phyloP scores from a whole-genome alignment of 2,113 vertebrate genomes.

The Brachyhypopomus occidentalis region DNA sequence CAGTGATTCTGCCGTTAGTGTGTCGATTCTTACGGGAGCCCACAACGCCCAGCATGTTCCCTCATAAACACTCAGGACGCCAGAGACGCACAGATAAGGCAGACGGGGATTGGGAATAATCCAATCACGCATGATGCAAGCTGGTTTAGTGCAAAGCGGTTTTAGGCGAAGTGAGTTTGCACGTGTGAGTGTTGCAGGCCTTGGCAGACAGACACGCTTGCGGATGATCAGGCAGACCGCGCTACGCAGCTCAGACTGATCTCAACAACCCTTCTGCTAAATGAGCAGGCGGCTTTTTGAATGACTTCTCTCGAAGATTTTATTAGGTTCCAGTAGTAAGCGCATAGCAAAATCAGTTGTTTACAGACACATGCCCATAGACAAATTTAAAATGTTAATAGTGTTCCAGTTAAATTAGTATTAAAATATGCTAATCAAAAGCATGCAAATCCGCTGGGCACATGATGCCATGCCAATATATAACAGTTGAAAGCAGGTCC shows the following conservation, averaged over 20 bases:
- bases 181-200: not conserved
- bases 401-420: too few relatives aligned
- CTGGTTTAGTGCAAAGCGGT: not conserved
- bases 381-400: too few relatives aligned
- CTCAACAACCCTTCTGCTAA: not conserved
- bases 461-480: too few relatives aligned
- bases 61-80: constrained; percentile 60
- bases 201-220: not conserved
- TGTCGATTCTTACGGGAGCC: constrained; percentile 80
- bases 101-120: not conserved
- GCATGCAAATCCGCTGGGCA: too few relatives aligned
- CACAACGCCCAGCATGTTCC: constrained; percentile 61
- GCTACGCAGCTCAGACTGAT: not conserved
- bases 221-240: not conserved
- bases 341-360: too few relatives aligned
- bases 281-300: not conserved
- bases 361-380: too few relatives aligned
- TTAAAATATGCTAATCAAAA: too few relatives aligned
- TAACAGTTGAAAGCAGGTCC: too few relatives aligned
- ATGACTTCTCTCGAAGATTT: too few relatives aligned
- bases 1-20: constrained; percentile 75
- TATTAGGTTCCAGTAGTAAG: too few relatives aligned
- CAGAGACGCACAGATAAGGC: not conserved
- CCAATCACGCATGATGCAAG: not conserved
- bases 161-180: not conserved